These are phyloP conservation scores for Oxyura jamaicensis DNA, from an alignment of 2,113 vertebrate species.

Conservation along the genomic window DNA sequence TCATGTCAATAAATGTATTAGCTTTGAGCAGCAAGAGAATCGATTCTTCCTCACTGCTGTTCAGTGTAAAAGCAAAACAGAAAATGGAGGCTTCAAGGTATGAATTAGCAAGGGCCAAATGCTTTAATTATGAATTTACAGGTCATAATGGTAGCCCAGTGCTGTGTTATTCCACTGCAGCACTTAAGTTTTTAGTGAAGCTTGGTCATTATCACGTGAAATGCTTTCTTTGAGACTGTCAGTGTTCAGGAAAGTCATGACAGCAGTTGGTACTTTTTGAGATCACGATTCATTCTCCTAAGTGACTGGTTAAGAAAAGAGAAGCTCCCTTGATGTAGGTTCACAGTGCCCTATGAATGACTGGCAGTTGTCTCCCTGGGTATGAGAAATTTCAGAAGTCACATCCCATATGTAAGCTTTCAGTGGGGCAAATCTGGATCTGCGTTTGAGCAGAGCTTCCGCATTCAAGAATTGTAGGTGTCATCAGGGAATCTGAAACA, in stretches of 20 bases:
- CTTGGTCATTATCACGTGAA: not conserved
- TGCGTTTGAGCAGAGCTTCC: not conserved
- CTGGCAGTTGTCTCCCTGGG: not conserved
- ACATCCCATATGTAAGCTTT: accelerated
- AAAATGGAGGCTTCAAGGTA: not conserved
- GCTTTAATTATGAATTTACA: not conserved
- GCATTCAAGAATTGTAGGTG: not conserved
- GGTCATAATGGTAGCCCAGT: not conserved
- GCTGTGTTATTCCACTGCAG: not conserved
- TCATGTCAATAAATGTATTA: conserved; percentile 22
- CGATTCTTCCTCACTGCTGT: not conserved
- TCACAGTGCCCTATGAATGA: not conserved
- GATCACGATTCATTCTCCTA: not conserved
- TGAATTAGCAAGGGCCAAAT: not conserved
- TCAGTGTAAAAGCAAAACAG: not conserved
- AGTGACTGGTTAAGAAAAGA: not conserved
- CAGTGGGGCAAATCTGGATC: not conserved
- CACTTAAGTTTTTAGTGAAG: not conserved
- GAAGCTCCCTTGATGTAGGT: not conserved
- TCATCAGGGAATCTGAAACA: too few species aligned
- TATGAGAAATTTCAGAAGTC: not conserved
- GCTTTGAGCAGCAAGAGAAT: not conserved
- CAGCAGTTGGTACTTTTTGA: not conserved
- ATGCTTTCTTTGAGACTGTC: not conserved
- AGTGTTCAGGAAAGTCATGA: not conserved